These are phyloP conservation scores for Holothuria glaberrima DNA, from an alignment of 35 echinoderm and acorn worm genomes.

Conservation along the genomic window DNA sequence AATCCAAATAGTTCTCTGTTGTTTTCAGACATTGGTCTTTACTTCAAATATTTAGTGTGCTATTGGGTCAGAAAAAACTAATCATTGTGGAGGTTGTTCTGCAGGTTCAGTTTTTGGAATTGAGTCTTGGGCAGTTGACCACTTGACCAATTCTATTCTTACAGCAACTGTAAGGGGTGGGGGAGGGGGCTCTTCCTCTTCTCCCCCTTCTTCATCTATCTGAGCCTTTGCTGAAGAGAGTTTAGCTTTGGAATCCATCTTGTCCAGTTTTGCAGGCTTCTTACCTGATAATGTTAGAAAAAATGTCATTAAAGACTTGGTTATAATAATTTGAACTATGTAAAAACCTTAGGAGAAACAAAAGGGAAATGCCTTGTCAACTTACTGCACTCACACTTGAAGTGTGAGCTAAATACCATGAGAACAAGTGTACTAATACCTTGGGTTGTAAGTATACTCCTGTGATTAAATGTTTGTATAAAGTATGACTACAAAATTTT, in stretches of 20 bases:
- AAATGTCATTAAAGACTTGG: not conserved
- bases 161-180: slow-evolving; percentile 51
- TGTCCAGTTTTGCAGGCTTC: slow-evolving; percentile 49
- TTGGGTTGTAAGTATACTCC: too few species aligned
- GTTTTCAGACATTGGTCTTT: too few species aligned
- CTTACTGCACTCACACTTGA: too few species aligned
- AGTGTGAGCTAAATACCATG: too few species aligned
- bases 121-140: slow-evolving; percentile 91
- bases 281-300: not conserved
- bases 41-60: too few species aligned
- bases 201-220: slow-evolving; percentile 62
- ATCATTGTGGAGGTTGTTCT: not conserved
- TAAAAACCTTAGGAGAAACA: not conserved
- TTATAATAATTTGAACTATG: not conserved
- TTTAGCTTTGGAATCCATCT: slow-evolving; percentile 83
- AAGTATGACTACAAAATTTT: too few species aligned
- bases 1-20: too few species aligned
- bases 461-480: too few species aligned
- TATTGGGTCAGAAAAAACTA: too few species aligned
- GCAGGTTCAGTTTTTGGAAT: slow-evolving; percentile 56
- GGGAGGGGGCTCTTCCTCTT: slow-evolving; percentile 60
- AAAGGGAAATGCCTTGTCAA: too few species aligned
- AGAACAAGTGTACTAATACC: too few species aligned
- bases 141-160: slow-evolving; percentile 75
- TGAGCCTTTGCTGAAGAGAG: slow-evolving; percentile 57